phyloP scores from a whole-genome alignment of 1,140 invertebrate genomes.

The Drosophila navojoa region DNA sequence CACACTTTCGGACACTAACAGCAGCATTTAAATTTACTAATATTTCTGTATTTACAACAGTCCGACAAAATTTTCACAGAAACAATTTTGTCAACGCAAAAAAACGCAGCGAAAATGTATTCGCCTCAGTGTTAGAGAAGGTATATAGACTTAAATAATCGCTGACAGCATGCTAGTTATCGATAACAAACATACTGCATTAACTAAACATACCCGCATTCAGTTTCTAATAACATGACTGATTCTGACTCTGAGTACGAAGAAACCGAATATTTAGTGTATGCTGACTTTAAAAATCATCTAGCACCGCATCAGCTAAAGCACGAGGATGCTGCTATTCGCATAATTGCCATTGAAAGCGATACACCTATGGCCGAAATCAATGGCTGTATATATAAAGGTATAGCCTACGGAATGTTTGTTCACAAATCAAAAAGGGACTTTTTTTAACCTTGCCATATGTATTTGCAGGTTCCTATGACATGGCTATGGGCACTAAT shows the following conservation, averaged over 20 bases:
- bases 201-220: not conserved
- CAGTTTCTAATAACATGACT: conserved; percentile 45
- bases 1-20: conserved; percentile 4
- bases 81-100: conserved; percentile 64
- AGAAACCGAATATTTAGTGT: conserved; percentile 75
- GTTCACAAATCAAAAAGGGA: not conserved
- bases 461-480: conserved; percentile 83
- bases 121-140: conserved; percentile 54
- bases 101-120: conserved; percentile 51
- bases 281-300: conserved; percentile 78
- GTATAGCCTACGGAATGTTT: conserved; percentile 43
- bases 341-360: conserved; percentile 85
- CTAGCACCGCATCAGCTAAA: conserved; percentile 63
- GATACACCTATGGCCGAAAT: conserved; percentile 85
- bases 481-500: conserved; percentile 85
- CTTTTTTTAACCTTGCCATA: not conserved
- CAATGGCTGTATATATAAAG: conserved; percentile 85
- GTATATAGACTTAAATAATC: not conserved
- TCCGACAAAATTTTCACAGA: conserved; percentile 40
- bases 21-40: conserved; percentile 11
- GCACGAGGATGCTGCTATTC: conserved; percentile 66
- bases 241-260: conserved; percentile 79
- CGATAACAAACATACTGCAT: conserved; percentile 7
- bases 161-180: conserved; percentile 4
- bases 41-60: conserved; percentile 56